Base-by-base conservation (phyloP, 2,113 vertebrate species). In the Sclerurus mexicanus region DNA sequence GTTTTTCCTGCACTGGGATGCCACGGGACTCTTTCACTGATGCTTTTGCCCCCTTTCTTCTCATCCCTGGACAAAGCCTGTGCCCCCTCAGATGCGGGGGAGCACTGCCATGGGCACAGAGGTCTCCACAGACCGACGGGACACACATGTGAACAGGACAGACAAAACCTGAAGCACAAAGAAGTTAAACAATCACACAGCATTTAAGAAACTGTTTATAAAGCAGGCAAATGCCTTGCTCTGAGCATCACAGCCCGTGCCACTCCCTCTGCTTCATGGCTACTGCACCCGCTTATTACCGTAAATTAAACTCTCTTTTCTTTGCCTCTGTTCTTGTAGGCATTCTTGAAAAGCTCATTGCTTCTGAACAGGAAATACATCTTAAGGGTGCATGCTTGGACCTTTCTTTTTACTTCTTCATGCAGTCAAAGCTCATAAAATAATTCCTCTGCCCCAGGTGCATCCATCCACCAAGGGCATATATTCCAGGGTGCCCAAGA, bases 41-140 rank as follows among this genome's bases (percentile, higher is more conserved):
- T 7, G 7, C 4, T 31, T 63, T 4, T n/a, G 5, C 30, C 35
- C 9, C 49, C n/a, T 20, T 71, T 2, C 40, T 75, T 16, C 19
- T 69, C 12, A 0, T 7, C 2, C 0, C 21, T 52, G 66, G 42
- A 11, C 30, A 25, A 1, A 10, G 21, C 37, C 69, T 25, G 39
- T 50, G 62, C 39, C 37, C 59, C 46, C 25, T 17, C 10, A 5
- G 37, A 15, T 4, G 40, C 40, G 35, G 24, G 59, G 58, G 53
- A 31, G 23, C 60, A 44, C 39, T 69, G 53, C 60, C 18, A 3
- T 0, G 11, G 68, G 40, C 40, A 75, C 40, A 33, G 59, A n/a
- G 35, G 10, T 46, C 56, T 89, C 47, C 31, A 3, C 0, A 49
- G 28, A 21, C 0, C 28, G 30, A 15, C n/a, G 49, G 1, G 52